phyloP scores from a whole-genome alignment of 2,113 vertebrate genomes.

The Menidia beryllina region DNA sequence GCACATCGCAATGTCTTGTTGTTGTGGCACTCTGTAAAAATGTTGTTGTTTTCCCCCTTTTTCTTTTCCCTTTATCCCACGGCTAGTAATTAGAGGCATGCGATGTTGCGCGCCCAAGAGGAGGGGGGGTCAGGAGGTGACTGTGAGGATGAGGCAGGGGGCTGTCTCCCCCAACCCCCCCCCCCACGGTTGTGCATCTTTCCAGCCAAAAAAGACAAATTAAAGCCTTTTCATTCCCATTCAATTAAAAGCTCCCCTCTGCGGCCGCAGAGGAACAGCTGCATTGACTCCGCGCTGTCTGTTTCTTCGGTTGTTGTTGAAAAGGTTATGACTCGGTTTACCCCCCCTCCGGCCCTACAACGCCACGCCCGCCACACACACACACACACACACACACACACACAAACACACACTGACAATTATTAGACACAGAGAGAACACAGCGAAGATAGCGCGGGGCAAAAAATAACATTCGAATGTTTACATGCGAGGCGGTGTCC shows the following conservation, averaged over 20 bases:
- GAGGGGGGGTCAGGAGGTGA: constrained; percentile 12
- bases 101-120: constrained; percentile 39
- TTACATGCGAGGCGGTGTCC: constrained; percentile 64
- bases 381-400: no score
- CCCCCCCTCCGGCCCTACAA: neutral
- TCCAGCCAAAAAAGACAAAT: constrained; percentile 76
- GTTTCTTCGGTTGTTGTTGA: constrained; percentile 55
- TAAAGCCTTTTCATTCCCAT: constrained; percentile 80
- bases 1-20: constrained; percentile 51
- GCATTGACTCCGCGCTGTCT: constrained; percentile 81
- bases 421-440: constrained; percentile 35
- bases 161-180: neutral
- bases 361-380: neutral
- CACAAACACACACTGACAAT: no score
- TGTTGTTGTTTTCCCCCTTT: constrained; percentile 62
- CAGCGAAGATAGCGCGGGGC: constrained; percentile 44
- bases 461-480: constrained; percentile 72
- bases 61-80: constrained; percentile 55
- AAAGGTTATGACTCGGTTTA: constrained; percentile 50
- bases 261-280: constrained; percentile 80
- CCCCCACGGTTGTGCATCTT: constrained; percentile 29
- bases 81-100: constrained; percentile 65
- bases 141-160: constrained; percentile 14
- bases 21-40: constrained; percentile 33
- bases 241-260: constrained; percentile 84